These are phyloP conservation scores for Microdon myrmicae DNA, from an alignment of 2,888 invertebrate genomes.

Conservation along the genomic window DNA sequence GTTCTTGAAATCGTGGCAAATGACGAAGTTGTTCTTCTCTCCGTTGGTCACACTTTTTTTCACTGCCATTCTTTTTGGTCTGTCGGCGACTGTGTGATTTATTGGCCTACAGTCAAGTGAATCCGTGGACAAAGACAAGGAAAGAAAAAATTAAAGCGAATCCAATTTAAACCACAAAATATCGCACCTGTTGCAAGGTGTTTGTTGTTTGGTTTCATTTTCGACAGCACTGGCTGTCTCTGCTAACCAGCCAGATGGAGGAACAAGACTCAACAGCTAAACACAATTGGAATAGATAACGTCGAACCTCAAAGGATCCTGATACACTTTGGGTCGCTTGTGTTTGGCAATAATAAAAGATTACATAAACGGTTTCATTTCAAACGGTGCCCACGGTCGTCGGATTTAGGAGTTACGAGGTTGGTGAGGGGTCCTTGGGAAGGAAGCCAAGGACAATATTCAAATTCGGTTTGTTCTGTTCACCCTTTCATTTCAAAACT, in stretches of 20 bases:
- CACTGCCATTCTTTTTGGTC: conserved; percentile 34
- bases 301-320: conserved; percentile 32
- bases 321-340: conserved; percentile 9
- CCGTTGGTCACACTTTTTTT: conserved; percentile 2
- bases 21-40: conserved; percentile 27
- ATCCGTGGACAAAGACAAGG: conserved; percentile 8
- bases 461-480: conserved; percentile 37
- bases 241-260: conserved; percentile 43
- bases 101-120: conserved; percentile 14
- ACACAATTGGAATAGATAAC: conserved; percentile 21
- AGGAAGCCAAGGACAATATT: conserved; percentile 42
- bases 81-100: conserved; percentile 32
- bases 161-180: conserved; percentile 19
- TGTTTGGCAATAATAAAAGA: conserved; percentile 4
- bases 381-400: conserved; percentile 20
- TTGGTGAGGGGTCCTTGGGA: too few relatives aligned
- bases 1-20: conserved; percentile 36
- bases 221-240: not conserved
- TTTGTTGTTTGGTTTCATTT: conserved; percentile 3
- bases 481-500: conserved; percentile 48
- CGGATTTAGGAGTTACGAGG: conserved; percentile 9
- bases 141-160: too few relatives aligned
- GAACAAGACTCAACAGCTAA: conserved; percentile 42
- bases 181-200: conserved; percentile 36
- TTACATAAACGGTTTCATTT: conserved; percentile 23